A percentile compares a stretch with the other conserved stretches of the same genome.
These are phyloP conservation scores for Choristoneura fumiferana DNA, from an alignment of 1,140 invertebrate species.

Conservation along the genomic window DNA sequence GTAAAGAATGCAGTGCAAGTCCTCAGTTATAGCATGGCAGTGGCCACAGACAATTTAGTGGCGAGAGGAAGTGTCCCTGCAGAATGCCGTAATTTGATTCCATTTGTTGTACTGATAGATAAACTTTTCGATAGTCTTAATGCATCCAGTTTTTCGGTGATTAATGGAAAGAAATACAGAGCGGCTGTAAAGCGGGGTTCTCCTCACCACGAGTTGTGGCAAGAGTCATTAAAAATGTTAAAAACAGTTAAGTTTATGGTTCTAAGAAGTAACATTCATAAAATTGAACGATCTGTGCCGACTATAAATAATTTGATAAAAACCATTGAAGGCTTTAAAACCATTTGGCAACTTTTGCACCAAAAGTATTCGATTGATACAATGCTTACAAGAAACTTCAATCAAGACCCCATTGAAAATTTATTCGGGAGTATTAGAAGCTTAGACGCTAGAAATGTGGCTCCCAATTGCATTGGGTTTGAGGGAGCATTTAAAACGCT, in stretches of 20 bases:
- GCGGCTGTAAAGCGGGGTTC: conserved; percentile 22
- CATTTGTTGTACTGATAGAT: conserved; percentile 28
- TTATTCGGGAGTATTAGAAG: conserved; percentile 34
- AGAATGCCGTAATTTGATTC: no score
- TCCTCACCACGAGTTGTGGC: conserved; percentile 22
- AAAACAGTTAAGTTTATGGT: not conserved
- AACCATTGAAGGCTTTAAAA: conserved; percentile 18
- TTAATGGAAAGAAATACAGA: conserved; percentile 21
- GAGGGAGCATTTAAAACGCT: no score
- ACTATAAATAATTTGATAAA: conserved; percentile 23
- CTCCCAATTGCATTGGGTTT: no score
- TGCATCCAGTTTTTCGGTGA: no score
- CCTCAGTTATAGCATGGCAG: no score
- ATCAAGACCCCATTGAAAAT: conserved; percentile 37
- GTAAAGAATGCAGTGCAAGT: no score
- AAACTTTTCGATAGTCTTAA: conserved; percentile 33
- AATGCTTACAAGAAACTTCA: no score
- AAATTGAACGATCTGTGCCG: conserved; percentile 1
- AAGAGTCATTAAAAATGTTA: conserved; percentile 1
- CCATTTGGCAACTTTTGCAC: not conserved
- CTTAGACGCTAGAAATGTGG: no score
- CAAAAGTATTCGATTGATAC: conserved; percentile 22
- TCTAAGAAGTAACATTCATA: not conserved
- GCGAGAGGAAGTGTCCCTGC: conserved; percentile 29
- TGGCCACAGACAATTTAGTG: conserved; percentile 28